Percentiles rank a stretch among this genome's conserved stretches.
Conservation (phyloP, 1,140 invertebrate species). For the Diprion similis region DNA sequence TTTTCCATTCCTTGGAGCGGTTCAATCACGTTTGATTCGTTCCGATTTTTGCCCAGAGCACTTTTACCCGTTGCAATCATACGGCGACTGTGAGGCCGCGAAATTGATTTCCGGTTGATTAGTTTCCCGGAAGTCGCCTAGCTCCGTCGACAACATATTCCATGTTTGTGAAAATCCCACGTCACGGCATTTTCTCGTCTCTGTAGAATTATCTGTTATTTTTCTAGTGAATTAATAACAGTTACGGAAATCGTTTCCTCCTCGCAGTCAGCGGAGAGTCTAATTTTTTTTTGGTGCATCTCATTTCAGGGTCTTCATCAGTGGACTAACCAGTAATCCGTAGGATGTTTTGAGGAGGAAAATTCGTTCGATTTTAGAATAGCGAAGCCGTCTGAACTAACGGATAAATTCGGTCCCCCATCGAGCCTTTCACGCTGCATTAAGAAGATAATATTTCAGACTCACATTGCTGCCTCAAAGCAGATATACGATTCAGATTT, state of each 20-base stretch:
- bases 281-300: too few relatives aligned
- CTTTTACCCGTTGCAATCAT: not conserved
- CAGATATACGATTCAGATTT: not conserved
- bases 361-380: not conserved
- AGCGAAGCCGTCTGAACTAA: not conserved
- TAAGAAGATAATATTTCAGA: not conserved
- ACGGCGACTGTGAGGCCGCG: not conserved
- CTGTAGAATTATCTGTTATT: too few relatives aligned
- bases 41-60: slow-evolving; percentile 5
- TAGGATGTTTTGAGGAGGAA: not conserved
- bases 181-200: too few relatives aligned
- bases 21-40: not conserved
- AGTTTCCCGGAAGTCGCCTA: not conserved
- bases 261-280: too few relatives aligned
- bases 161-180: not conserved
- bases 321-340: not conserved
- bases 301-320: too few relatives aligned
- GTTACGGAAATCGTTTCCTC: not conserved
- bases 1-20: not conserved
- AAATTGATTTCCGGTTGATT: slow-evolving; percentile 2
- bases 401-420: not conserved
- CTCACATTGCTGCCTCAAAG: not conserved
- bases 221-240: not conserved
- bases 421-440: not conserved
- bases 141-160: not conserved